Evolutionary conservation across 2,113 vertebrate genomes (phyloP).

Genomic region (Xyrauchen texanus): DNA sequence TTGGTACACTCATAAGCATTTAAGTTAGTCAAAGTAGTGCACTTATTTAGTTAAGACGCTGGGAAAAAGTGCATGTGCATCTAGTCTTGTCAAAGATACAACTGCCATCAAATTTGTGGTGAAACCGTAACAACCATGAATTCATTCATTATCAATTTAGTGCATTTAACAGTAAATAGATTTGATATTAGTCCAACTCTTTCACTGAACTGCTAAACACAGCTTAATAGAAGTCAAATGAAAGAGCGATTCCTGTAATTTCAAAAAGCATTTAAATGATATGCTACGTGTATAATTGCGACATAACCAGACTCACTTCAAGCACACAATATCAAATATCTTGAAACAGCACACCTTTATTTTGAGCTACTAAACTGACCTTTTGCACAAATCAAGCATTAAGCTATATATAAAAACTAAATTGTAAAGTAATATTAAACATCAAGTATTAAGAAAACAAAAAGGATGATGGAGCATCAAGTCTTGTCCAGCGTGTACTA

Average conservation of each 20-base stretch:
- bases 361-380: slow-evolving; percentile 12
- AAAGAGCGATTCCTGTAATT: background rate
- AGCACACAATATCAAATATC: background rate
- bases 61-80: slow-evolving; percentile 41
- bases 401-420: slow-evolving; percentile 1
- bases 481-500: slow-evolving; percentile 64
- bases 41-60: slow-evolving; percentile 18
- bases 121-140: background rate
- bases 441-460: slow-evolving; percentile 11
- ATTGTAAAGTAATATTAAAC: slow-evolving; percentile 38
- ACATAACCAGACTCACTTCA: background rate
- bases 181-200: slow-evolving; percentile 26
- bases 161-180: slow-evolving; percentile 12
- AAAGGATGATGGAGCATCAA: slow-evolving; percentile 40
- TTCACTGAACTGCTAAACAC: slow-evolving; percentile 11
- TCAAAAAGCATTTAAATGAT: slow-evolving; percentile 11
- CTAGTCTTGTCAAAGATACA: slow-evolving; percentile 3
- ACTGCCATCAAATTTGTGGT: slow-evolving; percentile 17
- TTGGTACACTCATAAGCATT: slow-evolving; percentile 20
- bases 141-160: background rate
- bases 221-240: slow-evolving; percentile 8
- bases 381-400: slow-evolving; percentile 8
- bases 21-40: slow-evolving; percentile 33
- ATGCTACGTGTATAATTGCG: background rate
- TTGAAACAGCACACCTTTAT: background rate